These are phyloP conservation scores for Delphinus delphis DNA, from an alignment of 2,113 vertebrate species.

Conservation along the genomic window DNA sequence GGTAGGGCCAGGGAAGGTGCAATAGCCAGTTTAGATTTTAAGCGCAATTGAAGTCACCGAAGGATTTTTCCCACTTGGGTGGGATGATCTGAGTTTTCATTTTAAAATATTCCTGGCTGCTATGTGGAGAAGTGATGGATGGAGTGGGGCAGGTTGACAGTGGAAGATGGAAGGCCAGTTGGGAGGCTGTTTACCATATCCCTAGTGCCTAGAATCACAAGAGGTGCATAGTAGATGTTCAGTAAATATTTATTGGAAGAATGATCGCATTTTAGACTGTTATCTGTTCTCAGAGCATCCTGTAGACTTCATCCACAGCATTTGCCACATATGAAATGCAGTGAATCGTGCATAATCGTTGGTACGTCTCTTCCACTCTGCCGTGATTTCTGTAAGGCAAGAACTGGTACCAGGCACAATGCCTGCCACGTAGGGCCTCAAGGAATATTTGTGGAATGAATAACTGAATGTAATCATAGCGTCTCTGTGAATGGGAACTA, in stretches of 20 bases:
- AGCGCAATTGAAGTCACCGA: neutral
- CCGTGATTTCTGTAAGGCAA: neutral
- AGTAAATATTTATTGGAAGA: neutral
- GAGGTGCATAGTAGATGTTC: neutral
- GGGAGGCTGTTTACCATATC: neutral
- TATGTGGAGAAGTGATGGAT: neutral
- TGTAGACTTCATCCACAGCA: neutral
- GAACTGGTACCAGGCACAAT: neutral
- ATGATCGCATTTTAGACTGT: neutral
- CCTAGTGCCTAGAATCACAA: neutral
- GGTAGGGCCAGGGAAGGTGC: neutral
- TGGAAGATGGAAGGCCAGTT: neutral
- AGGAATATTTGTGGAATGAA: neutral
- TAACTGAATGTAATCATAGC: neutral
- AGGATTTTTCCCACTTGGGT: neutral
- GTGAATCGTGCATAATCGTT: neutral
- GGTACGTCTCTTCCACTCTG: neutral
- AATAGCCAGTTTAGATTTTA: neutral
- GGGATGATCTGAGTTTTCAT: neutral
- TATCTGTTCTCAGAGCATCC: neutral
- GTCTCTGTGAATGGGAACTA: neutral
- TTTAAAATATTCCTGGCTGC: neutral
- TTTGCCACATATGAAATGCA: neutral
- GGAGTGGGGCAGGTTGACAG: fast-evolving
- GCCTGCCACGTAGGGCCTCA: neutral